Percentiles rank a stretch among this genome's conserved stretches.
phyloP scores from a whole-genome alignment of 2,888 invertebrate species.

The Eupsilia transversa region DNA sequence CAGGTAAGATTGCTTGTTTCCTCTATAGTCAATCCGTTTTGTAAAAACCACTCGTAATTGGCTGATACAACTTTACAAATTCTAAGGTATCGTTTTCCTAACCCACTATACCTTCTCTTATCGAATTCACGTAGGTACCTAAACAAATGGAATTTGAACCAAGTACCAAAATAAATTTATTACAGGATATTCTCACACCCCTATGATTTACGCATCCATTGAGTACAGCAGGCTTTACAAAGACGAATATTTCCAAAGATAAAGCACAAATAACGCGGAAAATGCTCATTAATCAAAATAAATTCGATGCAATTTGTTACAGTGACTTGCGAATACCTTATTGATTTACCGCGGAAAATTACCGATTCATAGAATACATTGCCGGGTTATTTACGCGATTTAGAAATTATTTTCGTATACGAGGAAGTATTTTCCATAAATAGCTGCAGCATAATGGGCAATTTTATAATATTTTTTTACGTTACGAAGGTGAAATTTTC shows the following conservation, averaged over 20 bases:
- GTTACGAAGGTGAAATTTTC: background rate
- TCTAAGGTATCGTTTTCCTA: background rate
- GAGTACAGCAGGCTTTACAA: conserved; percentile 43
- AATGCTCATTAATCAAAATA: conserved; percentile 68
- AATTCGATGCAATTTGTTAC: conserved; percentile 71
- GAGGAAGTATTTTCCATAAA: conserved; percentile 38
- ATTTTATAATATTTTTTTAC: conserved; percentile 36
- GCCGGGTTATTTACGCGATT: conserved; percentile 19
- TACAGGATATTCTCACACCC: conserved; percentile 26
- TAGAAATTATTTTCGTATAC: conserved; percentile 47
- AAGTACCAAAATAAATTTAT: conserved; percentile 26
- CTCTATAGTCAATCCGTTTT: no score
- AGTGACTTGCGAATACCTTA: conserved; percentile 70
- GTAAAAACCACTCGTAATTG: background rate
- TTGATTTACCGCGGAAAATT: conserved; percentile 61
- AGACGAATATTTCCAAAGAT: conserved; percentile 60
- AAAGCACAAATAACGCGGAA: conserved; percentile 62
- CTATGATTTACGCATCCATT: conserved; percentile 38
- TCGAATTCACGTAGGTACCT: background rate
- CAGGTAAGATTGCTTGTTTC: background rate
- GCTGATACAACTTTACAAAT: background rate
- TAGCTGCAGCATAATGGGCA: conserved; percentile 16
- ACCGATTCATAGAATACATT: conserved; percentile 52
- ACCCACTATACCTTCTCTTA: background rate
- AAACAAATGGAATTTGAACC: conserved; percentile 19